Base-by-base conservation (phyloP, 2,113 vertebrate genomes). In the Malaclemys terrapin region DNA sequence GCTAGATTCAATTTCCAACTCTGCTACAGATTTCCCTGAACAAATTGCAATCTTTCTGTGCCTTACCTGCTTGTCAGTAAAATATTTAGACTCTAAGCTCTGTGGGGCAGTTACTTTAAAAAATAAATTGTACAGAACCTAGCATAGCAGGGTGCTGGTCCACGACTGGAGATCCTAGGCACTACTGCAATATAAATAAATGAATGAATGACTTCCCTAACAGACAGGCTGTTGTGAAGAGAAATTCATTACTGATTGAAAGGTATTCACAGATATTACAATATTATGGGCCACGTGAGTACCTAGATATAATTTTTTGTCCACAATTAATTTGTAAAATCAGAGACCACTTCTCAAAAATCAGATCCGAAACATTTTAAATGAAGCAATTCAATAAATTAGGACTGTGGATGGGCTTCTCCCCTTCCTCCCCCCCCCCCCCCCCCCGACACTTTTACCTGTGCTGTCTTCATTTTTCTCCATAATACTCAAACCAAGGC, bases 301-400 rank as follows among this genome's bases (percentile, higher is more conserved):
- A 87, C 25, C 81, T 79, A 2, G 35, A 89, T 88, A 95, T 94
- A 97, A 22, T 72, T 38, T 38, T n/a, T 96, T 96, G 95, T 47
- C 88, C 96, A 96, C 85, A 97, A 88, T 56, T 92, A 95, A 84
- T 45, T 91, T 86, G 80, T 82, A 96, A 96, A 93, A 65, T 57
- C 59, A 10, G 3, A 59, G 0, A 2, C 17, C 91, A 25, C 31
- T 87, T 91, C 45, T 49, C 69, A 54, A 57, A 81, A 85, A 9
- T 84, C 31, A 72, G n/a, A 13, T 88, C 87, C 42, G 22, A 93
- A 88, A 79, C 25, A 47, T 78, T 78, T 78, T 47, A 29, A 27
- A 45, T 47, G 13, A 78, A 78, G 12, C 6, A 47, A 78, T 78
- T 47, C 12, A 78, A 25, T 47, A 47, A 38, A 38, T 38, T 38